These are phyloP conservation scores for Chymomyza fuscimana DNA, from an alignment of 2,888 invertebrate species.

Conservation along the genomic window DNA sequence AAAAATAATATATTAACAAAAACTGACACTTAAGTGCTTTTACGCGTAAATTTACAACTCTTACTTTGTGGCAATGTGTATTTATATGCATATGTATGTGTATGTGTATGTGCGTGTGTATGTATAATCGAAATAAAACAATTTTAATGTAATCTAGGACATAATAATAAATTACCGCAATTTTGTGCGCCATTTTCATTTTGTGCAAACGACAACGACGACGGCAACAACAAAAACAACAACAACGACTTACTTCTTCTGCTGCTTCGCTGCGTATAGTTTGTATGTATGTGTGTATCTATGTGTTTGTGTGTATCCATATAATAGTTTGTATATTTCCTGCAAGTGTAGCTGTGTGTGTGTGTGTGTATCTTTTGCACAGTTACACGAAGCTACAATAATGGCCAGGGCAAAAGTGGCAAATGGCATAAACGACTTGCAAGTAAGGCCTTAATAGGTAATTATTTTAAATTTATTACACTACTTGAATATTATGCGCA, in stretches of 20 bases:
- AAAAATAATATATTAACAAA: constrained; percentile 7
- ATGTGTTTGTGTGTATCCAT: constrained; percentile 8
- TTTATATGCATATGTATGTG: constrained; percentile 12
- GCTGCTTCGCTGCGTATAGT: constrained; percentile 30
- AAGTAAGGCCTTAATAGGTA: constrained; percentile 75
- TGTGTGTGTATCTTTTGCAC: not conserved
- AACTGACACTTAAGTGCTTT: constrained; percentile 14
- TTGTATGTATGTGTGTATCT: constrained; percentile 11
- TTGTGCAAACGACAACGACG: constrained; percentile 24
- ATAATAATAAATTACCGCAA: constrained; percentile 77
- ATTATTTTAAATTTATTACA: constrained; percentile 79
- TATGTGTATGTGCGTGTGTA: not conserved
- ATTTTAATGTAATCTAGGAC: constrained; percentile 77
- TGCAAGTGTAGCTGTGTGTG: constrained; percentile 12
- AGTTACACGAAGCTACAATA: not conserved
- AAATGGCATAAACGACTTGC: constrained; percentile 42
- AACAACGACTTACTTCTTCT: constrained; percentile 13
- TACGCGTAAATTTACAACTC: constrained; percentile 10
- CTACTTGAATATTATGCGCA: constrained; percentile 61
- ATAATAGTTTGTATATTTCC: no score
- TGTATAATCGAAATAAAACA: constrained; percentile 75
- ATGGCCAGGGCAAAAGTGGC: constrained; percentile 10
- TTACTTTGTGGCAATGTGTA: not conserved
- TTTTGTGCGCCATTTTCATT: constrained; percentile 66
- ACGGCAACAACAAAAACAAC: not conserved